Conservation (phyloP, 1,140 invertebrate species). For the Meloidogyne chitwoodi region DNA sequence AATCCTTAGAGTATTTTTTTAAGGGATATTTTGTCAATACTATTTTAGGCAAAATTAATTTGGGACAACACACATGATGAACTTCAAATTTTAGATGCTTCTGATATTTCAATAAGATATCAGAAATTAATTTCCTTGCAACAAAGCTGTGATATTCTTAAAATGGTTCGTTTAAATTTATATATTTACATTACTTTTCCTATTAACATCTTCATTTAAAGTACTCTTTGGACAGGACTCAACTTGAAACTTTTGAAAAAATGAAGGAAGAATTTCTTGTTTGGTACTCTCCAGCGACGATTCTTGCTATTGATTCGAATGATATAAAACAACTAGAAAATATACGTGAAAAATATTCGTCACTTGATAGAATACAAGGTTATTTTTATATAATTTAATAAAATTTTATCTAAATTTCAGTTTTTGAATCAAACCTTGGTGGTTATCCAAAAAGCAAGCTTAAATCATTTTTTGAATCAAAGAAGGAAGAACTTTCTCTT, state of each 20-base stretch:
- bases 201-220: constrained; percentile 11
- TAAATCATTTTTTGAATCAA: constrained; percentile 29
- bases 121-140: constrained; percentile 43
- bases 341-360: constrained; percentile 36
- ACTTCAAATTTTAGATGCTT: constrained; percentile 31
- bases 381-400: background rate
- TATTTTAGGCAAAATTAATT: constrained; percentile 42
- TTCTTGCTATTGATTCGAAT: constrained; percentile 40
- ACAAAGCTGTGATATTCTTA: constrained; percentile 37
- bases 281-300: constrained; percentile 43
- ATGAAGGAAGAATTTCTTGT: constrained; percentile 44
- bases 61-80: constrained; percentile 33
- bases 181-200: constrained; percentile 3
- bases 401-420: constrained; percentile 21
- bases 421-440: constrained; percentile 43
- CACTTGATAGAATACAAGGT: constrained; percentile 28
- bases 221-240: constrained; percentile 17
- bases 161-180: constrained; percentile 17
- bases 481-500: constrained; percentile 15
- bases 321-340: constrained; percentile 41
- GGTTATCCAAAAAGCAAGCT: constrained; percentile 43
- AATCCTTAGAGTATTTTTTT: constrained; percentile 32
- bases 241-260: constrained; percentile 38
- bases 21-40: background rate
- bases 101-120: constrained; percentile 37